Conservation (phyloP, 1,140 invertebrate genomes). For the Listronotus bonariensis region DNA sequence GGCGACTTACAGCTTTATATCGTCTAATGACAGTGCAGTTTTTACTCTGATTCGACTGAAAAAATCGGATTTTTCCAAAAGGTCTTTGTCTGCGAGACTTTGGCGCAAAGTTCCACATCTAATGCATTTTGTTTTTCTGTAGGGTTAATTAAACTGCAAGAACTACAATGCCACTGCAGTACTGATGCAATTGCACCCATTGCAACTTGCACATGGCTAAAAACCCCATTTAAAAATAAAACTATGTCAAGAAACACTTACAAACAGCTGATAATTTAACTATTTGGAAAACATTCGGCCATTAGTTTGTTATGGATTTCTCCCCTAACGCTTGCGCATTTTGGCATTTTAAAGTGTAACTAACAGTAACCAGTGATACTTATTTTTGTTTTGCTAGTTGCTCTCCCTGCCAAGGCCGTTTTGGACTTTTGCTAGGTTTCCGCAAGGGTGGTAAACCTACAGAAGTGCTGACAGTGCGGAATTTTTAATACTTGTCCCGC, state of each 20-base stretch:
- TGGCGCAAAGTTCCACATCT: conserved; percentile 68
- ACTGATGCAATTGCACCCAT: conserved; percentile 90
- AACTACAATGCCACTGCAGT: conserved; percentile 85
- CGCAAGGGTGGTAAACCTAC: no score
- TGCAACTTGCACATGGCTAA: conserved; percentile 54
- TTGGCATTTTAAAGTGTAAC: no score
- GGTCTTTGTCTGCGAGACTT: conserved; percentile 38
- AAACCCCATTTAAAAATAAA: conserved; percentile 39
- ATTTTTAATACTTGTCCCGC: no score
- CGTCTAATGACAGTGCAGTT: conserved; percentile 49
- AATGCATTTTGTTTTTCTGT: conserved; percentile 77
- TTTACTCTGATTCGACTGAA: conserved; percentile 23
- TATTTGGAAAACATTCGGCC: conserved; percentile 32
- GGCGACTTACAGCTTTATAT: conserved; percentile 24
- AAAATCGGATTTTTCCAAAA: conserved; percentile 21
- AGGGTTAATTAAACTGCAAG: conserved; percentile 84
- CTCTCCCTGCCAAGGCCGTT: no score
- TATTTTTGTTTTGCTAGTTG: no score
- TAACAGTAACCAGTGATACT: no score
- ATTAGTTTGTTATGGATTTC: conserved; percentile 17
- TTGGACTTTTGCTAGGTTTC: no score
- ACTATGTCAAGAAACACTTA: conserved; percentile 33
- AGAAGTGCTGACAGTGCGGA: no score
- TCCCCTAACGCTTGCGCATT: conserved; percentile 12
- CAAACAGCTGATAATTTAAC: conserved; percentile 41